Base-by-base conservation (phyloP, 1,140 invertebrate species). In the Maniola jurtina region DNA sequence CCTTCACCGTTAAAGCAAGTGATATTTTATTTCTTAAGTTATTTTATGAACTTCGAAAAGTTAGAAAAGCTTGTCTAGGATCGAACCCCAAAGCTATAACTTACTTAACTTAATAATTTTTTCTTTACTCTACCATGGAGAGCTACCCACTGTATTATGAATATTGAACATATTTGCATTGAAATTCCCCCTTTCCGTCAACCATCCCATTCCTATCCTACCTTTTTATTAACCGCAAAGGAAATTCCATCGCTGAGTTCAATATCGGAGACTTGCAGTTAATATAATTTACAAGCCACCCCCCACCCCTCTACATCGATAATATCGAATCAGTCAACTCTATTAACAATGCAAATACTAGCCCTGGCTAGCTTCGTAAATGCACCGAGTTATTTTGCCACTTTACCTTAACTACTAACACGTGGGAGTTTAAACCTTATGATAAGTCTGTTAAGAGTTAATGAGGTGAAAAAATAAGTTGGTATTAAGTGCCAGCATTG, bases 281-380 rank as follows among this genome's bases (percentile, higher is more conserved):
- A 61, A 63, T 55, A 50, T 55, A 63, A 63, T 55, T 63, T 63
- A 63, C 52, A 63, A 55, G 2, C 16, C 25, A 6, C 15, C 52
- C 2, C 16, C 33, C 69, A 25, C 11, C 15, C 52, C 5, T 5
- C 52, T 67, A 70, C 78, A 74, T 81, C 75, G 75, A 81, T 80
- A 79, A 79, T 84, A 84, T 84, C 81, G 77, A 82, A 81, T 82
- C 80, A 79, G 77, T 79, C 71, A 76, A 77, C 76, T 83, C 72
- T 84, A 84, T 84, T 84, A 84, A 83, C 80, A 81, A 81, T 81
- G 82, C 79, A 83, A 82, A 84, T 81, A 80, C 66, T 74, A 76
- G 71, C 66, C 69, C 71, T 66, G 76, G 76, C 78, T 75, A 76
- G 79, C 79, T 80, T 73, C 76, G 79, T 76, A 80, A 82, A 84